Evolutionary conservation across 2,113 vertebrate genomes (phyloP).

Genomic region (Pontoporia blainvillei): DNA sequence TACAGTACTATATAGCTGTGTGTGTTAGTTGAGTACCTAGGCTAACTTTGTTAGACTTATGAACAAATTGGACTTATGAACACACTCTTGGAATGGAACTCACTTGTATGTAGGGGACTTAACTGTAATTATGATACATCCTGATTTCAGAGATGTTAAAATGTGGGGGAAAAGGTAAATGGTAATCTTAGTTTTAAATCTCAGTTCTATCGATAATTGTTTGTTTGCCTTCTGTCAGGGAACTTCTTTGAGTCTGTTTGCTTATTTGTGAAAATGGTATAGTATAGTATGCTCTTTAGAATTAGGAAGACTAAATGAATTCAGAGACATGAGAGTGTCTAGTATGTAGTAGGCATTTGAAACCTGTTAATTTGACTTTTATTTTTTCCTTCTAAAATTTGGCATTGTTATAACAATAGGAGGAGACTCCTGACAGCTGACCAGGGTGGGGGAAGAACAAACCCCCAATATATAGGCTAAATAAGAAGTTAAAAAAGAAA

Average conservation of each 20-base stretch:
- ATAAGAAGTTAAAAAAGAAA: neutral
- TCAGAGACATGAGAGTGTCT: neutral
- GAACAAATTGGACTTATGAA: no score
- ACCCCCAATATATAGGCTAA: neutral
- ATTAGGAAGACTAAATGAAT: neutral
- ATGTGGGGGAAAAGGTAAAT: neutral
- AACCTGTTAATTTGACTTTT: neutral
- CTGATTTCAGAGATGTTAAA: conserved; percentile 24
- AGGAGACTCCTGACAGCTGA: neutral
- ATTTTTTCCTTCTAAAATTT: neutral
- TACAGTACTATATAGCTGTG: no score
- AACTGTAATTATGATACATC: neutral
- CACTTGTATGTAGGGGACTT: no score
- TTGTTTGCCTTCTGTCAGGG: neutral
- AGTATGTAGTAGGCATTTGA: neutral
- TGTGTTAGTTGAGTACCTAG: no score
- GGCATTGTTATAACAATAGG: neutral
- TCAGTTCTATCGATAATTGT: neutral
- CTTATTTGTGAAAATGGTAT: neutral
- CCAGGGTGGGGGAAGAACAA: neutral
- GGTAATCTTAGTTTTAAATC: neutral
- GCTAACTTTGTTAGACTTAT: no score
- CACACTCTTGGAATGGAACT: no score
- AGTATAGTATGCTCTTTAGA: neutral
- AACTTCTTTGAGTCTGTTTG: neutral